A percentile compares a stretch with the other conserved stretches of the same genome.
These are phyloP conservation scores for Caenorhabditis virilis DNA, from an alignment of 2,888 invertebrate species.

Conservation along the genomic window DNA sequence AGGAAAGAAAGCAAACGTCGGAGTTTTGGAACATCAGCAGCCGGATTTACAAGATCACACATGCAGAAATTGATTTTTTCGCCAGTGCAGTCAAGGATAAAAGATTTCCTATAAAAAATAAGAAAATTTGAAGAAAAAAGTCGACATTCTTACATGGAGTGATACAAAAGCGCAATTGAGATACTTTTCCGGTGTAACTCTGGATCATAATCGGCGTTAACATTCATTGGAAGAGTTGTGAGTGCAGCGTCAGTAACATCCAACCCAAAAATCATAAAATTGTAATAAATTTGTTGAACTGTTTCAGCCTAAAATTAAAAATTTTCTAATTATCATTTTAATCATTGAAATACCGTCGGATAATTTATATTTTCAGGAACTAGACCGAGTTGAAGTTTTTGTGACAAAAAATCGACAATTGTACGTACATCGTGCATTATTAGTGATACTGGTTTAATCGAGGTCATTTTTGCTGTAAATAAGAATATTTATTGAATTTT, in stretches of 20 bases:
- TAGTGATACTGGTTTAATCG: background rate
- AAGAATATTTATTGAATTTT: background rate
- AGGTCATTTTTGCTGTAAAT: too few relatives aligned
- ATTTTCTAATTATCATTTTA: background rate
- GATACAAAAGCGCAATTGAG: slow-evolving; percentile 12
- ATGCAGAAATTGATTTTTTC: slow-evolving; percentile 19
- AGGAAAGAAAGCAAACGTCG: slow-evolving; percentile 10
- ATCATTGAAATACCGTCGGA: slow-evolving; percentile 9
- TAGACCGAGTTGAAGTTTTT: slow-evolving; percentile 8
- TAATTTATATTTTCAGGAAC: slow-evolving; percentile 2
- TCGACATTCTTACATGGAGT: slow-evolving; percentile 14
- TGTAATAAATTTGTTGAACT: slow-evolving; percentile 9
- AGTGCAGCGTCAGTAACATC: slow-evolving; percentile 10
- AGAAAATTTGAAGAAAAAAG: background rate
- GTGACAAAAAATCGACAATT: background rate
- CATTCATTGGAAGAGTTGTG: slow-evolving; percentile 12
- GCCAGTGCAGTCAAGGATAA: slow-evolving; percentile 13
- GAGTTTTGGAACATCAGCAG: background rate
- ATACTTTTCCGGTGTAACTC: slow-evolving; percentile 19
- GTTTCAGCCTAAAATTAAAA: slow-evolving; percentile 18
- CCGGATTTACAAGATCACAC: slow-evolving; percentile 23
- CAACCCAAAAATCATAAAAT: slow-evolving; percentile 11
- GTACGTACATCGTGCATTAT: too few relatives aligned
- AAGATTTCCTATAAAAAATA: slow-evolving; percentile 21
- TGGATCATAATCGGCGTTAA: slow-evolving; percentile 1